These are phyloP conservation scores for Ivindomyrus marchei DNA, from an alignment of 2,113 vertebrate genomes.

Conservation along the genomic window DNA sequence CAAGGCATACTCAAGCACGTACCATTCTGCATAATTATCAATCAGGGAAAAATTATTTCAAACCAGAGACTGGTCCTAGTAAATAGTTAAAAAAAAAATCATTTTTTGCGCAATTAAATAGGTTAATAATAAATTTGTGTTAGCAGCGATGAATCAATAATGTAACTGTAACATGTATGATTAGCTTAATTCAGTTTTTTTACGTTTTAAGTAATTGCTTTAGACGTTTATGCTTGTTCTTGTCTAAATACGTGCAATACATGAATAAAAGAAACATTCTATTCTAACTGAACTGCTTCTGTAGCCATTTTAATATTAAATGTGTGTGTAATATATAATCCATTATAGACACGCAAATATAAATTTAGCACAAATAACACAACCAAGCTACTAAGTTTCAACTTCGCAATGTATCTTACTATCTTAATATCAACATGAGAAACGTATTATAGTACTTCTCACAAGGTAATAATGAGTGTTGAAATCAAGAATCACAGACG, in stretches of 20 bases:
- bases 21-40: no score
- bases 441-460: background rate
- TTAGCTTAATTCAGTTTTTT: background rate
- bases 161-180: background rate
- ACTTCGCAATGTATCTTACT: background rate
- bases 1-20: no score
- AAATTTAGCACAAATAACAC: background rate
- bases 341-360: background rate
- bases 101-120: background rate
- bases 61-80: no score
- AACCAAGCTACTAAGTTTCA: background rate
- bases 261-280: background rate
- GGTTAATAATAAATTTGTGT: background rate
- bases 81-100: no score
- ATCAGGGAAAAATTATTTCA: no score
- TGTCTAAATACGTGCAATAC: background rate
- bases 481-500: background rate
- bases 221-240: background rate
- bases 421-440: background rate
- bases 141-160: background rate
- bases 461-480: background rate
- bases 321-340: background rate
- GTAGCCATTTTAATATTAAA: background rate
- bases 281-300: background rate
- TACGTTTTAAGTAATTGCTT: background rate